These are phyloP conservation scores for Chrysolina americana DNA, from an alignment of 2,888 invertebrate genomes.

Conservation along the genomic window DNA sequence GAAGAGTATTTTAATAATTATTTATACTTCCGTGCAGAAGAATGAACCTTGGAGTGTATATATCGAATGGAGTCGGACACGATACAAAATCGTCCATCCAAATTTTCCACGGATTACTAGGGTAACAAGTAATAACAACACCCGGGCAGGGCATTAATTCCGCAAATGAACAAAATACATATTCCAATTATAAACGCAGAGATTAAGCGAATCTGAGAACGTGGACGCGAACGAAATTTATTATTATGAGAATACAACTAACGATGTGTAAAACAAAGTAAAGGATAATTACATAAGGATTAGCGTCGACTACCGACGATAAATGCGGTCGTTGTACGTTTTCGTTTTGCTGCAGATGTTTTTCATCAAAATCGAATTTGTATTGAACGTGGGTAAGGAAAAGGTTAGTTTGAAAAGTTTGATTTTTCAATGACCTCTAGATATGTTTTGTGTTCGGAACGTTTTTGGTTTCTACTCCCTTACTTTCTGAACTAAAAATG, in stretches of 20 bases:
- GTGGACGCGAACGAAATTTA: constrained; percentile 38
- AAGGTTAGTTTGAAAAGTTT: too few relatives aligned
- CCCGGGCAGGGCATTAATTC: constrained; percentile 22
- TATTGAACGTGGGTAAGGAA: neutral
- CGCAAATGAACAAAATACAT: constrained; percentile 33
- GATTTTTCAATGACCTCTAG: neutral
- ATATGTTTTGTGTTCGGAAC: neutral
- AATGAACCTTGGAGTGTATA: too few relatives aligned
- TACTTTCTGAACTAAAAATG: neutral
- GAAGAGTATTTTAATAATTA: too few relatives aligned
- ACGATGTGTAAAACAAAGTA: constrained; percentile 46
- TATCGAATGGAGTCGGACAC: too few relatives aligned
- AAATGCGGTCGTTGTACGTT: constrained; percentile 40
- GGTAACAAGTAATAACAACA: constrained; percentile 27
- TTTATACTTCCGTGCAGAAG: too few relatives aligned
- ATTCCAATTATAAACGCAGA: constrained; percentile 39
- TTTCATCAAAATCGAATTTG: constrained; percentile 41
- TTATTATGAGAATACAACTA: constrained; percentile 43
- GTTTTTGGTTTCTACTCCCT: neutral
- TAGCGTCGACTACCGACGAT: constrained; percentile 42
- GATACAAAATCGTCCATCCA: neutral
- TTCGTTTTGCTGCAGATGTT: constrained; percentile 43
- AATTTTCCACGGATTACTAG: neutral
- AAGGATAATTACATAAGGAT: constrained; percentile 46
- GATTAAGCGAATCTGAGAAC: constrained; percentile 43